These are phyloP conservation scores for Fopius arisanus DNA, from an alignment of 1,140 invertebrate genomes.

Conservation along the genomic window DNA sequence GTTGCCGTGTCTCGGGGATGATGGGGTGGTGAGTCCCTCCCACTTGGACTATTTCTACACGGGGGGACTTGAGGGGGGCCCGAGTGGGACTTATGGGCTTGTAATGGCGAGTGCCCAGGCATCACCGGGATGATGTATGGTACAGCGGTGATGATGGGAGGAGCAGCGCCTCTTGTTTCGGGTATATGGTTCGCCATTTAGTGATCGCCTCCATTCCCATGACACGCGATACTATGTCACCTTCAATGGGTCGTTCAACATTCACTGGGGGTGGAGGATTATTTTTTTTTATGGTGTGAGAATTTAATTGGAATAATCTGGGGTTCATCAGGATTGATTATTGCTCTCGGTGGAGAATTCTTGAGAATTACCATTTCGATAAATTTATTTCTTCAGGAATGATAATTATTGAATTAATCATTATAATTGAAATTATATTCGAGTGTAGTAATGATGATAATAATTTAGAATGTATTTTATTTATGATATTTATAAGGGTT, in stretches of 20 bases:
- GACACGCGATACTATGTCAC: constrained; percentile 11
- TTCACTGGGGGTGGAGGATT: not conserved
- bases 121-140: constrained; percentile 30
- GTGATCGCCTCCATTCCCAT: constrained; percentile 17
- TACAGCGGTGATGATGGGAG: constrained; percentile 5
- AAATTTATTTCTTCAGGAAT: too few species aligned
- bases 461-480: too few species aligned
- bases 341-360: too few species aligned
- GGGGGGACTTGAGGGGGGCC: not conserved
- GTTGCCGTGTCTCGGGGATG: not conserved
- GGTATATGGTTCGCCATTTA: constrained; percentile 20
- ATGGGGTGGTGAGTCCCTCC: not conserved
- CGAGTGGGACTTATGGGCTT: not conserved
- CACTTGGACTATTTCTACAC: too few species aligned
- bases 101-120: constrained; percentile 7
- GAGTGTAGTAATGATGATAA: too few species aligned
- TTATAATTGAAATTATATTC: too few species aligned
- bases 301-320: too few species aligned
- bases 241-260: not conserved
- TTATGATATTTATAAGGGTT: too few species aligned
- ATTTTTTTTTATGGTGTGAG: not conserved
- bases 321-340: too few species aligned
- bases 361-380: too few species aligned
- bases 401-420: too few species aligned
- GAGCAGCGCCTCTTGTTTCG: not conserved